Conservation (phyloP, 1,140 invertebrate genomes). For the Venturia canescens region DNA sequence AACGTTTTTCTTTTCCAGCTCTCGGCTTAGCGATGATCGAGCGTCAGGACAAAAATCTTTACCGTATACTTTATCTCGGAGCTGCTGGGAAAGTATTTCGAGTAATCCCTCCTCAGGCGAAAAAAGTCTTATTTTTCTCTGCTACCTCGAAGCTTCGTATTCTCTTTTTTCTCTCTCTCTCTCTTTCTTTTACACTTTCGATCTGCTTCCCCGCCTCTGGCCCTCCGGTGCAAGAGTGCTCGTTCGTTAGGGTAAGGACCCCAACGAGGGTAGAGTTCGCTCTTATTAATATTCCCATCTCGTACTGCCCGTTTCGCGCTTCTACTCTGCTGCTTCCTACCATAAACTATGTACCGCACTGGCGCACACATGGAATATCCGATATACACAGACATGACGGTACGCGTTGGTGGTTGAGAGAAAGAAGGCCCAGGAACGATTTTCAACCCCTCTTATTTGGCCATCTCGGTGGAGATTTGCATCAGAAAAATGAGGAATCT, state of each 20-base stretch:
- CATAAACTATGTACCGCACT: background rate
- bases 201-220: background rate
- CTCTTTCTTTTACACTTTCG: background rate
- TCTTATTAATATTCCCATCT: constrained; percentile 59
- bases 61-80: background rate
- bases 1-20: background rate
- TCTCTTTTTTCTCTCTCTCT: background rate
- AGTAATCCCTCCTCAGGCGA: background rate
- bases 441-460: no score
- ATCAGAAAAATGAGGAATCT: no score
- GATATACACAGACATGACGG: background rate
- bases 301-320: constrained; percentile 6
- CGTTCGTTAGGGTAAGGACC: constrained; percentile 50
- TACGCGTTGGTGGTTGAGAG: background rate
- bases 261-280: constrained; percentile 3
- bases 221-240: constrained; percentile 21
- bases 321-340: background rate
- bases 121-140: background rate
- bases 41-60: background rate
- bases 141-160: background rate
- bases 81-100: background rate
- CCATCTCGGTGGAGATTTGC: no score
- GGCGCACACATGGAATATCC: background rate
- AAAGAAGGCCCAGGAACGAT: no score
- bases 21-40: background rate